phyloP scores from a whole-genome alignment of 2,113 vertebrate species.

The Rostratula benghalensis region DNA sequence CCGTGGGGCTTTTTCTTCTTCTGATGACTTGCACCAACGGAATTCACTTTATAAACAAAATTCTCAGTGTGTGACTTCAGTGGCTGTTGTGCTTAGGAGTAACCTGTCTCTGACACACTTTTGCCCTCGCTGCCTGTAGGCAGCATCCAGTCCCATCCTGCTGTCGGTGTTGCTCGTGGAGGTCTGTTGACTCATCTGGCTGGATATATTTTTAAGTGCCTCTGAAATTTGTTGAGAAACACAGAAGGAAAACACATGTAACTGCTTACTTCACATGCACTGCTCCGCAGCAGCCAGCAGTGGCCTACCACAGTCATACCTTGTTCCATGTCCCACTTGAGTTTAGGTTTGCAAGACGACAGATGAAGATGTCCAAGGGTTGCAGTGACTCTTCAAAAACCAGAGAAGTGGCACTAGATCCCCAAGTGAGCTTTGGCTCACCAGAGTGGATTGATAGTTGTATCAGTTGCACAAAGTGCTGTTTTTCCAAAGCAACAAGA shows the following conservation, averaged over 20 bases:
- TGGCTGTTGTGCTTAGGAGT: background rate
- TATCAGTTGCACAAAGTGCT: background rate
- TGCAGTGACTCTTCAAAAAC: background rate
- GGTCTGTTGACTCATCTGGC: background rate
- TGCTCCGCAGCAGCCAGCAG: background rate
- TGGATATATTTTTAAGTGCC: background rate
- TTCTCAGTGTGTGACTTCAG: background rate
- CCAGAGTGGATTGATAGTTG: background rate
- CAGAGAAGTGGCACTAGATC: background rate
- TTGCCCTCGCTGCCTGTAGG: background rate
- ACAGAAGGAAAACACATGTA: background rate
- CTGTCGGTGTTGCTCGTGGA: background rate
- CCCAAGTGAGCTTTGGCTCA: background rate
- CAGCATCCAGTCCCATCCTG: background rate
- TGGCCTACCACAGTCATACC: background rate
- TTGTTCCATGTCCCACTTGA: rapidly evolving
- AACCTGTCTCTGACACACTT: background rate
- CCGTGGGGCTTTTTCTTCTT: slow-evolving; percentile 37
- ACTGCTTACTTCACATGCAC: background rate
- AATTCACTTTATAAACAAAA: slow-evolving; percentile 36
- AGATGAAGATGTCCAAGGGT: background rate
- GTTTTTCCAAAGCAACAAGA: background rate
- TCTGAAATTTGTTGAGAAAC: background rate
- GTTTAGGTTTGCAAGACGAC: rapidly evolving
- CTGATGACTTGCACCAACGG: background rate